phyloP scores from a whole-genome alignment of 2,888 invertebrate species.

The Syrphus vitripennis region DNA sequence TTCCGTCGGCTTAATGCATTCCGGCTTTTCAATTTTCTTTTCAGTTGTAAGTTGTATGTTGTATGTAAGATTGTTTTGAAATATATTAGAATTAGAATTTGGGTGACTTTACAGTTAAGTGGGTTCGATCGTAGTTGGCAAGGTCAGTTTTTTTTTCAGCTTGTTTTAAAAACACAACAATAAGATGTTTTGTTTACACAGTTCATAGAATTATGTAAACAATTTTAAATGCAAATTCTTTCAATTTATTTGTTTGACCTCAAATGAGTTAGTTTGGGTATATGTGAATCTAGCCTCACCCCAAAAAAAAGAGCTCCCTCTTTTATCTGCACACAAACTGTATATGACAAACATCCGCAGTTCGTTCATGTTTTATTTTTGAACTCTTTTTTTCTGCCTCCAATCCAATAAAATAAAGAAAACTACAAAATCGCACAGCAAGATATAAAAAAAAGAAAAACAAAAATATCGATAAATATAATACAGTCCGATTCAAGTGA shows the following conservation, averaged over 20 bases:
- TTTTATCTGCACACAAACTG: not conserved
- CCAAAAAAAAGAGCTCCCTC: not conserved
- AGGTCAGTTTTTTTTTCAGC: not conserved
- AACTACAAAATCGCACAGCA: not conserved
- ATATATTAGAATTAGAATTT: no score
- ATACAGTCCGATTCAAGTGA: not conserved
- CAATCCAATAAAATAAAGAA: not conserved
- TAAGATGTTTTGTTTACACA: not conserved
- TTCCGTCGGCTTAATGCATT: no score
- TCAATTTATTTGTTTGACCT: not conserved
- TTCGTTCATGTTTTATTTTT: not conserved
- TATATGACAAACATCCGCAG: conserved; percentile 16
- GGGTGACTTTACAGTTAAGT: not conserved
- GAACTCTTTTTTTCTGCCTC: not conserved
- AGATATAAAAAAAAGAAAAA: not conserved
- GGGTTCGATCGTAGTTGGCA: not conserved
- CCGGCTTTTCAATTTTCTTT: no score
- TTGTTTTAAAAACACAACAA: not conserved
- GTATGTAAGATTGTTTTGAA: no score
- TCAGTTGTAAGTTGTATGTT: no score
- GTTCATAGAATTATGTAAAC: not conserved
- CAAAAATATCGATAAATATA: not conserved
- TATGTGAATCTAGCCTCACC: conserved; percentile 17
- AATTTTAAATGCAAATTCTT: not conserved
- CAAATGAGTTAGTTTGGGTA: not conserved